Base-by-base conservation (phyloP, 1,140 invertebrate species). In the Formica selysi region DNA sequence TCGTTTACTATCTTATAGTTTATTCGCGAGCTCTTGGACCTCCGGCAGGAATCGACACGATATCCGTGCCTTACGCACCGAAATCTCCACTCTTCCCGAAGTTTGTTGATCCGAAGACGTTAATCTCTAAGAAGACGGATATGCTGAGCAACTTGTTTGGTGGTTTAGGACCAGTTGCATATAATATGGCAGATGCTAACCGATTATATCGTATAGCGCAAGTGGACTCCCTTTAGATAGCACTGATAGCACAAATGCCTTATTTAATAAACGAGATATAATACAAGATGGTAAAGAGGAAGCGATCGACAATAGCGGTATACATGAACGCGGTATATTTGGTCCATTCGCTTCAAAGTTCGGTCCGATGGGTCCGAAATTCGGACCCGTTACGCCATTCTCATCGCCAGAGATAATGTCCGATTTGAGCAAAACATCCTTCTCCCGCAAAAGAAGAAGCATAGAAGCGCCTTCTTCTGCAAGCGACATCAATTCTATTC, bases 61-160 rank as follows among this genome's bases (percentile, higher is more conserved):
- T 94, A 61, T 79, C 90, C 6, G 86, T 94, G 13, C 94, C 94
- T 13, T 94, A 92, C 41, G 73, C 87, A 19, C 68, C 92, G 70
- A 95, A 95, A 32, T 92, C 92, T 10, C 74, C 93, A 0, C 70
- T 94, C 6, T 93, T 94, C 13, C 93, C 93, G 13, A 94, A 94
- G 87, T 93, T 94, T 22, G 92, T 94, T 10, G 94, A 94, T 51
- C 93, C 94, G 8, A 92, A 92, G 86, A 51, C 51, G 1, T 93
- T 94, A 90, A 92, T 94, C 8, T 79, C 88, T 13, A 93, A 93
- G 62, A 94, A 95, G 38, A 93, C 93, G 0, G 93, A 94, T 67
- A 73, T 94, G 62, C 22, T 94, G 41, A 91, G 59, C 29, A 94
- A 94, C 32, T 67, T 94, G 1, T 93, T 94, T 61, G 91, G 91